Evolutionary conservation across 2,113 vertebrate species (phyloP), one percentile per base, ranked within the genome.

Genomic region (Tiliqua scincoides): DNA sequence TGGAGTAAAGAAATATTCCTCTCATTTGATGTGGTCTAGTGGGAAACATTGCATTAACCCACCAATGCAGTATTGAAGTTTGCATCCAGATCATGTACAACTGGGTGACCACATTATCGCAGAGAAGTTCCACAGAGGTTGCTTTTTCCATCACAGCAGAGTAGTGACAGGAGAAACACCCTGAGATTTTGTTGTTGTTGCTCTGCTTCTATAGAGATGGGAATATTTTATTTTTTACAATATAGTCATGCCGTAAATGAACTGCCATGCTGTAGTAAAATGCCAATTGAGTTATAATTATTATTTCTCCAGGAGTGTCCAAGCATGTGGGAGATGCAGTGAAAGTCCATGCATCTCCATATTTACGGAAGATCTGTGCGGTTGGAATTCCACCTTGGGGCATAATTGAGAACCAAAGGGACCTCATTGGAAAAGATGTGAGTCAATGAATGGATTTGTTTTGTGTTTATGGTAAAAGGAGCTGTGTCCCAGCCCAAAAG

Each of bases 311-410:
- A 99, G 99, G 99, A 87, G 97, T 98, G 70, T 99, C 98, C 17
- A 97, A 96, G 91, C 97, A 99, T 67, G 98, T 99, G 52, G 99
- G 99, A 0, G 98, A 99, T 93, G 98, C 98, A 0, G 92, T 98
- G 88, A 99, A 98, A 97, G 91, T 91, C 37, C 95, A 97, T 91
- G 96, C 98, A 35, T 97, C 97, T 40, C 97, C 97, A 30, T 93
- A 97, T 82, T 92, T 98, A 89, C 96, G 98, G 87, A 99, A 98
- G 94, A 98, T 99, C 81, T 98, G 97, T 85, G 96, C 97, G 61
- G 95, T 99, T 76, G 98, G 98, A 73, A 96, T 99, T 87, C 97
- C 97, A 68, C 97, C 99, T 0, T 99, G 99, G 99, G 99, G 99
- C 76, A 95, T 97, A 90, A 98, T 99, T 89, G 98, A 99, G 93